These are phyloP conservation scores for Lerema accius DNA, from an alignment of 1,140 invertebrate genomes.

Conservation along the genomic window DNA sequence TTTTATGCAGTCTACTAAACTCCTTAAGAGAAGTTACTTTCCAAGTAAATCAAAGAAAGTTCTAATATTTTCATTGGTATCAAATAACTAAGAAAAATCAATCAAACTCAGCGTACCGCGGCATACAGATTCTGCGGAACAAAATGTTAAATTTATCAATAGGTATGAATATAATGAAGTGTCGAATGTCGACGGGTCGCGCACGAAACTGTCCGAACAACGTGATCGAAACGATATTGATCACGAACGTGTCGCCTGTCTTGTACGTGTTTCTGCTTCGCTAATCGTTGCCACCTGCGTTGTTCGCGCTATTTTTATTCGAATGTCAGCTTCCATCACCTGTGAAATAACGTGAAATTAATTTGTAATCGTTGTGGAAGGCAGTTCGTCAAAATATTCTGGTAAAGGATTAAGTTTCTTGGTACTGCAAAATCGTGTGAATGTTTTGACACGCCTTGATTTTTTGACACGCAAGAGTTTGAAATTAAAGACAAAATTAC, in stretches of 20 bases:
- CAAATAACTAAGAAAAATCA: too few species aligned
- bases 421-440: conserved; percentile 9
- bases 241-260: conserved; percentile 32
- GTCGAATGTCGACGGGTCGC: too few species aligned
- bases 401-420: conserved; percentile 25
- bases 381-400: conserved; percentile 23
- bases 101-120: too few species aligned
- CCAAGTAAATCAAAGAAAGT: too few species aligned
- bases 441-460: conserved; percentile 24
- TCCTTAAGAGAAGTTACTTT: too few species aligned
- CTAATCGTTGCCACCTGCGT: conserved; percentile 22
- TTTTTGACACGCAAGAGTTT: conserved; percentile 10
- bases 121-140: too few species aligned
- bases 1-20: too few species aligned
- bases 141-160: too few species aligned
- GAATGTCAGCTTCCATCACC: conserved; percentile 23
- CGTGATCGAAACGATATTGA: conserved; percentile 25
- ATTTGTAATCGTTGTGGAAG: conserved; percentile 4
- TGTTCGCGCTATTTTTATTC: conserved; percentile 21
- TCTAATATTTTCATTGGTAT: too few species aligned
- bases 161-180: too few species aligned
- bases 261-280: conserved; percentile 32
- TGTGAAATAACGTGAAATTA: conserved; percentile 14
- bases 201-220: conserved; percentile 1
- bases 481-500: background rate